Conservation (phyloP, 2,888 invertebrate genomes). For the Panopea generosa region DNA sequence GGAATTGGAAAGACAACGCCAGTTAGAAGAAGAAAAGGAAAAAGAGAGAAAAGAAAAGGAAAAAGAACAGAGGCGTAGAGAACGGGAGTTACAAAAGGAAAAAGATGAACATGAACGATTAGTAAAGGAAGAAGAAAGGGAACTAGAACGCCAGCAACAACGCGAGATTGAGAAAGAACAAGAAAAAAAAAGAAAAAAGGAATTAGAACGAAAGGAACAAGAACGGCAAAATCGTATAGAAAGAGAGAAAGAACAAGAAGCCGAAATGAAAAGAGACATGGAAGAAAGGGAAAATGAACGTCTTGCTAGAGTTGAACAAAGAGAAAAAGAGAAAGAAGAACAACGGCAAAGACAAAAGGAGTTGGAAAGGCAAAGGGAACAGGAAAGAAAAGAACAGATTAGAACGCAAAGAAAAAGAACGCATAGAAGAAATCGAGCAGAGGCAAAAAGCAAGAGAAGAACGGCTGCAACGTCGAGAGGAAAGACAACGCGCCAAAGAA, state of each 20-base stretch:
- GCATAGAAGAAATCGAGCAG: background rate
- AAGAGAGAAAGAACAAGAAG: background rate
- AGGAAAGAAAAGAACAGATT: background rate
- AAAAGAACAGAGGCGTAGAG: background rate
- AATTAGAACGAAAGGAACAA: background rate
- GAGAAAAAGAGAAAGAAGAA: slow-evolving; percentile 1
- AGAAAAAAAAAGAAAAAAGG: background rate
- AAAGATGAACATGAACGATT: background rate
- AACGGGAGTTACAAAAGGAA: background rate
- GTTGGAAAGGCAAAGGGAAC: no score
- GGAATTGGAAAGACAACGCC: no score
- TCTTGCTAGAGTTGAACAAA: slow-evolving; percentile 1
- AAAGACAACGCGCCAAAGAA: background rate
- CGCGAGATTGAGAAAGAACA: no score
- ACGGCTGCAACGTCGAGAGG: background rate
- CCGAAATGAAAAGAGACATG: background rate
- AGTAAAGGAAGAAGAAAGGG: background rate
- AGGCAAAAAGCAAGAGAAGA: background rate
- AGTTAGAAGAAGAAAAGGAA: no score
- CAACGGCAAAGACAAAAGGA: slow-evolving; percentile 5
- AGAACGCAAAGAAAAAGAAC: background rate
- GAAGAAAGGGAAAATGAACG: slow-evolving; percentile 11
- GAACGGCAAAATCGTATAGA: background rate
- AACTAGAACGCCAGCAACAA: no score
- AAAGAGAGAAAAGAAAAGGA: background rate